These are phyloP conservation scores for Tor tambroides DNA, from an alignment of 2,113 vertebrate genomes.

Conservation along the genomic window DNA sequence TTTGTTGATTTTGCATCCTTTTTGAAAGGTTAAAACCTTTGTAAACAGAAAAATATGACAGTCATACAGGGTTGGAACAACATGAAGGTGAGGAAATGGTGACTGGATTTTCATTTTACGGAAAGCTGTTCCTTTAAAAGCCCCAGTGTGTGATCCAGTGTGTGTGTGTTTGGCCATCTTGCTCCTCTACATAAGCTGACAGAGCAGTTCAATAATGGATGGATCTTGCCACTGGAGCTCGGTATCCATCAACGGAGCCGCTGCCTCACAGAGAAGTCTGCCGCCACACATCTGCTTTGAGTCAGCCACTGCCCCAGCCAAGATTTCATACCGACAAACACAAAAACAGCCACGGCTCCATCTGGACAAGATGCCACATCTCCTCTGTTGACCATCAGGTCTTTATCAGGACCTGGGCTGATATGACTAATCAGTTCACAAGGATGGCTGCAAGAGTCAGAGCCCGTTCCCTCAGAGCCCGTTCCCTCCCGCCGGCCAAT, in stretches of 20 bases:
- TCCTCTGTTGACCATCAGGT: background rate
- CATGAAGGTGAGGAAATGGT: background rate
- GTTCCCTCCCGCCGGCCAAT: background rate
- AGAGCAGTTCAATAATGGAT: constrained; percentile 48
- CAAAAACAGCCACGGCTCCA: constrained; percentile 15
- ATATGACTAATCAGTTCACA: constrained; percentile 26
- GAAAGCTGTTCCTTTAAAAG: background rate
- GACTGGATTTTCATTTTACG: background rate
- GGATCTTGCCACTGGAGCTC: constrained; percentile 31
- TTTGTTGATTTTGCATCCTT: background rate
- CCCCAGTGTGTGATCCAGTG: background rate
- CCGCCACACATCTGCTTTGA: constrained; percentile 34
- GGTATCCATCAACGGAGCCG: constrained; percentile 23
- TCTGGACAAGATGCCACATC: background rate
- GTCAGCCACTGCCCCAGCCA: background rate
- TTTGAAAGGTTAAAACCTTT: background rate
- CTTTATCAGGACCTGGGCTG: background rate
- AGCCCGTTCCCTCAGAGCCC: background rate
- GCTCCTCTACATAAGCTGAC: constrained; percentile 31
- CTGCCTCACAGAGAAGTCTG: background rate
- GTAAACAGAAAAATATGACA: background rate
- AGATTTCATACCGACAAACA: background rate
- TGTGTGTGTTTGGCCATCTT: background rate
- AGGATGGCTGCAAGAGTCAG: background rate
- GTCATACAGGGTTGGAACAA: background rate